Evolutionary conservation across 1,140 invertebrate genomes (phyloP).

Genomic region (Thaumatotibia leucotreta): DNA sequence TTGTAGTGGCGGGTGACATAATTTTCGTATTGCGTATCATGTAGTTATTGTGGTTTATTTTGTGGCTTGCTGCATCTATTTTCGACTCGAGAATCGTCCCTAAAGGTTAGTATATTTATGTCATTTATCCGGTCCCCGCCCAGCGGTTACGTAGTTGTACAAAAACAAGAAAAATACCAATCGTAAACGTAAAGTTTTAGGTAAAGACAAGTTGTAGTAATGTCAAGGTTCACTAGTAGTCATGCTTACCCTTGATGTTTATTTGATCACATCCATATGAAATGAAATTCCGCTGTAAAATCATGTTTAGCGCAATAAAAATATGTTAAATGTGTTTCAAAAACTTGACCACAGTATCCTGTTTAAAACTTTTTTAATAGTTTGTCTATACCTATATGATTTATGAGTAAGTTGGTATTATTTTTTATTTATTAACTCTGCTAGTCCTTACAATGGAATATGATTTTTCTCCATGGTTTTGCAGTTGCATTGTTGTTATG

Average conservation of each 20-base stretch:
- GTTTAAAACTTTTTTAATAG: not conserved
- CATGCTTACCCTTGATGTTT: conserved; percentile 9
- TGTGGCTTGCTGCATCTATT: conserved; percentile 60
- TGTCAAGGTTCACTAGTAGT: conserved; percentile 25
- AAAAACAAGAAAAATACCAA: not conserved
- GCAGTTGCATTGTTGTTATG: not conserved
- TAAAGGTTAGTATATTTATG: conserved; percentile 38
- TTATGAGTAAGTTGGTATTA: not conserved
- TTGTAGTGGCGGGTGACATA: conserved; percentile 40
- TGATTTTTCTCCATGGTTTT: not conserved
- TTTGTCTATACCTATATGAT: not conserved
- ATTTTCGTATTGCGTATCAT: conserved; percentile 60
- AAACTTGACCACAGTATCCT: not conserved
- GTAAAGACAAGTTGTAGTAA: conserved; percentile 37
- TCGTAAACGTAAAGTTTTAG: not conserved
- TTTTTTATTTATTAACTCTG: not conserved
- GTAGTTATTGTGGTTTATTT: conserved; percentile 69
- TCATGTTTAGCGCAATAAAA: not conserved
- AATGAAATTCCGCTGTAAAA: not conserved
- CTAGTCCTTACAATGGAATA: not conserved
- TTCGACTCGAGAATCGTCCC: conserved; percentile 40
- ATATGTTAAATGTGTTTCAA: not conserved
- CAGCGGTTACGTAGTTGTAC: not conserved
- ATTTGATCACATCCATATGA: not conserved
- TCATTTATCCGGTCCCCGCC: not conserved